Evolutionary conservation across 2,888 invertebrate genomes (phyloP).

Genomic region (Chrysina gloriosa): DNA sequence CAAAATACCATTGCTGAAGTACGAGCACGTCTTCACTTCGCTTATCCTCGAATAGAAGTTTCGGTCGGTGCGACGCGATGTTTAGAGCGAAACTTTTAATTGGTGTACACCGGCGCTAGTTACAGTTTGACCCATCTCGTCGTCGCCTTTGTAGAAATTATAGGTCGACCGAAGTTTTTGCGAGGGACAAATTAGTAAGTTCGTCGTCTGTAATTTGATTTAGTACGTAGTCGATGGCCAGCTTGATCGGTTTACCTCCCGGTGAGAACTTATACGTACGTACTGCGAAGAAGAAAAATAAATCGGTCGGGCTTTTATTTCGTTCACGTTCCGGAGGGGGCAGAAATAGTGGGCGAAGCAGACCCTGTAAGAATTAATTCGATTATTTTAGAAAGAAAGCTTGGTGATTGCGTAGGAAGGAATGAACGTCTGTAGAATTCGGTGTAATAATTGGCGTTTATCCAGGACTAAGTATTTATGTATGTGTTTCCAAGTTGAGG

Average conservation of each 20-base stretch:
- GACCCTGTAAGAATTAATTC: slow-evolving; percentile 2
- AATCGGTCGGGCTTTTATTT: slow-evolving; percentile 18
- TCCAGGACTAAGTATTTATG: too few species aligned
- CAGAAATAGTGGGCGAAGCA: not conserved
- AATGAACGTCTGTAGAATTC: too few species aligned
- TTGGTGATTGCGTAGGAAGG: too few species aligned
- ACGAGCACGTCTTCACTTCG: too few species aligned
- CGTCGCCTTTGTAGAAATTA: slow-evolving; percentile 17
- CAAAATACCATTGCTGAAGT: too few species aligned
- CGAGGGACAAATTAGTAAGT: slow-evolving; percentile 39
- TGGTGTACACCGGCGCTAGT: slow-evolving; percentile 19
- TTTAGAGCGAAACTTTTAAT: slow-evolving; percentile 30
- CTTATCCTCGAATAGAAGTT: too few species aligned
- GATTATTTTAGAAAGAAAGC: slow-evolving; percentile 9
- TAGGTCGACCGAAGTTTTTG: slow-evolving; percentile 38
- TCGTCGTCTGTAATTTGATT: slow-evolving; percentile 41
- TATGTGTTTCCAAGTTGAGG: too few species aligned
- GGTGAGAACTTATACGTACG: slow-evolving; percentile 17
- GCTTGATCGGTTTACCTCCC: slow-evolving; percentile 24
- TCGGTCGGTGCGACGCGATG: too few species aligned
- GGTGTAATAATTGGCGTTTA: not conserved
- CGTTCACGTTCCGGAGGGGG: slow-evolving; percentile 5
- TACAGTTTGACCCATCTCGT: slow-evolving; percentile 24
- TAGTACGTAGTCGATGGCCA: slow-evolving; percentile 24
- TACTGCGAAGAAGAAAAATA: slow-evolving; percentile 20